These are phyloP conservation scores for Leptinotarsa undecemlineata DNA, from an alignment of 1,140 invertebrate genomes.

Conservation along the genomic window DNA sequence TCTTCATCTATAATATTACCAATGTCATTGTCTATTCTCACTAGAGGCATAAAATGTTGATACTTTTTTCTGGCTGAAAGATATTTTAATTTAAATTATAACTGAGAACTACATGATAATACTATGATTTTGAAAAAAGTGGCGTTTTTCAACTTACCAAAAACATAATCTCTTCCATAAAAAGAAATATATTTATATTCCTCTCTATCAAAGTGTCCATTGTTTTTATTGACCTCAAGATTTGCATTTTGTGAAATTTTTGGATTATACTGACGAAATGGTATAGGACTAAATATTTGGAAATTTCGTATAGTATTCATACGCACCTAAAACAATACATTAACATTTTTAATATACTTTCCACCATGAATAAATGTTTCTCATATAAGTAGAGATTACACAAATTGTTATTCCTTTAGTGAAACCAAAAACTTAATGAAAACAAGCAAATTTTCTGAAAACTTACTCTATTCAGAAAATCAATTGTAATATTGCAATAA, in stretches of 20 bases:
- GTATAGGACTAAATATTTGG: constrained; percentile 81
- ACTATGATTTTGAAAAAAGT: background rate
- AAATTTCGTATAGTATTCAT: constrained; percentile 83
- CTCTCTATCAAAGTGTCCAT: constrained; percentile 78
- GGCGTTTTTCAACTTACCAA: constrained; percentile 58
- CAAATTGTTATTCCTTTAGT: too few species aligned
- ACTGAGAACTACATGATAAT: too few species aligned
- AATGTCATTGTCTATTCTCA: constrained; percentile 68
- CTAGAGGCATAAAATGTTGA: constrained; percentile 63
- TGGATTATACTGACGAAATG: constrained; percentile 78
- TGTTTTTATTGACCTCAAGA: constrained; percentile 75
- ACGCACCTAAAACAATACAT: constrained; percentile 63
- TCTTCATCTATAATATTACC: constrained; percentile 54
- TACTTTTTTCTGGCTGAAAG: constrained; percentile 66
- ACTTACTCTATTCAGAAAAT: constrained; percentile 82
- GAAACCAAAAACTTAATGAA: too few species aligned
- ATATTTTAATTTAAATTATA: background rate
- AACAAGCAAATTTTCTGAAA: background rate
- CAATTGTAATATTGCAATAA: constrained; percentile 70
- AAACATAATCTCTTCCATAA: constrained; percentile 79
- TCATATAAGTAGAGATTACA: too few species aligned
- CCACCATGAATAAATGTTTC: too few species aligned
- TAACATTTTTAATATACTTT: background rate
- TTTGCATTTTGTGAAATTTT: constrained; percentile 62
- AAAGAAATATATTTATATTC: constrained; percentile 78